phyloP scores from a whole-genome alignment of 2,797 vertebrate species.

The Carduelis carduelis region DNA sequence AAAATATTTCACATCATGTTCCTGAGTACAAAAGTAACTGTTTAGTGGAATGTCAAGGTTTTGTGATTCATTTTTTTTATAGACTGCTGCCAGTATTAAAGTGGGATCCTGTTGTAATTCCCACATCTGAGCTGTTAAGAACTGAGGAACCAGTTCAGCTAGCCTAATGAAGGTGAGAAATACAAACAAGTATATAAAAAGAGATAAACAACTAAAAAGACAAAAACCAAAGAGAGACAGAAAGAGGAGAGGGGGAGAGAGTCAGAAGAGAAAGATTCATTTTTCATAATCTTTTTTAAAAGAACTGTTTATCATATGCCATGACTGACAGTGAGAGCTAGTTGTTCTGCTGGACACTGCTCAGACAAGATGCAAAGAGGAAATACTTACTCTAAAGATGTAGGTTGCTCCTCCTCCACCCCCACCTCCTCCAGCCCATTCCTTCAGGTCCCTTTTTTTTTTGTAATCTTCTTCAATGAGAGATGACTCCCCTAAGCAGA shows the following conservation, averaged over 20 bases:
- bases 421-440: constrained; percentile 89
- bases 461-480: constrained; percentile 82
- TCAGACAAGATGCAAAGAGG: not conserved
- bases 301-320: not conserved
- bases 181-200: not conserved
- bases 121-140: not conserved
- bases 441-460: constrained; percentile 51
- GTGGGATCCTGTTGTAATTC: not conserved
- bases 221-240: not conserved
- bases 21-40: not conserved
- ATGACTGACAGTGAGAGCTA: not conserved
- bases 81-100: not conserved
- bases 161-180: not conserved
- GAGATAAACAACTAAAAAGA: not conserved
- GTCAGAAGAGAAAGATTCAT: no score
- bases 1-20: not conserved
- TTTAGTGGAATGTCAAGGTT: not conserved
- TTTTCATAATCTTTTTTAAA: not conserved
- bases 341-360: not conserved
- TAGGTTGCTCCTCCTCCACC: constrained; percentile 90
- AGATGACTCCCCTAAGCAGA: constrained; percentile 87
- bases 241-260: not conserved
- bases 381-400: constrained; percentile 81
- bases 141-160: not conserved
- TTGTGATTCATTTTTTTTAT: not conserved